Base-by-base conservation (phyloP, 2,888 invertebrate genomes). In the Lymantria monacha region DNA sequence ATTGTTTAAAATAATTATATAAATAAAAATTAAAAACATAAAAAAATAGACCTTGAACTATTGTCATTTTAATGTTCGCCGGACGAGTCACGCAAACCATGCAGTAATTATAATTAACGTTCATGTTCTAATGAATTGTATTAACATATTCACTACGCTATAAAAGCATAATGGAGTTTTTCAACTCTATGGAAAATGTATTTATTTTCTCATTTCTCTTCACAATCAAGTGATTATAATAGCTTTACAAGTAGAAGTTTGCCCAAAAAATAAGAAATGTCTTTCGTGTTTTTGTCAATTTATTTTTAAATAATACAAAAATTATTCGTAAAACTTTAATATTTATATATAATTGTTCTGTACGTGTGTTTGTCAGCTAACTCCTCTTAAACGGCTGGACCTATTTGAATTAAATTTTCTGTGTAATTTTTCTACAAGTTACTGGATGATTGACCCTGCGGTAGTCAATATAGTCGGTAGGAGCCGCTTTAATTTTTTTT, bases 21-120 rank as follows among this genome's bases (percentile, higher is more conserved):
- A 46, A 42, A 42, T 36, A 40, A 22, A 22, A 13, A 37, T 12
- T 44, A 44, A 38, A 41, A 45, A 52, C 52, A 59, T 46, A 54
- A 42, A 9, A 50, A 59, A 40, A 45, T 51, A 45, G 48, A n/a
- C 68, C 68, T 66, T 69, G 70, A 67, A 73, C 73, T 47, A 59
- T 49, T 53, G 63, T 63, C 65, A 71, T 61, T 61, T 63, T 67
- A 60, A 61, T 52, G 57, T 44, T 45, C 44, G 37, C 48, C 53
- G 54, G 42, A 50, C 46, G 57, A 61, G 69, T 68, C 74, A 76
- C 73, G 74, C 72, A 36, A 72, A 57, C 59, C 53, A 60, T 67
- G 66, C 53, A 56, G 61, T 69, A 68, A 68, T 67, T 73, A 71
- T 68, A 70, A 69, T 72, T 70, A 69, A 59, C 59, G 51, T 61